Evolutionary conservation across 2,888 invertebrate species (phyloP).

Genomic region (Synergus japonicus): DNA sequence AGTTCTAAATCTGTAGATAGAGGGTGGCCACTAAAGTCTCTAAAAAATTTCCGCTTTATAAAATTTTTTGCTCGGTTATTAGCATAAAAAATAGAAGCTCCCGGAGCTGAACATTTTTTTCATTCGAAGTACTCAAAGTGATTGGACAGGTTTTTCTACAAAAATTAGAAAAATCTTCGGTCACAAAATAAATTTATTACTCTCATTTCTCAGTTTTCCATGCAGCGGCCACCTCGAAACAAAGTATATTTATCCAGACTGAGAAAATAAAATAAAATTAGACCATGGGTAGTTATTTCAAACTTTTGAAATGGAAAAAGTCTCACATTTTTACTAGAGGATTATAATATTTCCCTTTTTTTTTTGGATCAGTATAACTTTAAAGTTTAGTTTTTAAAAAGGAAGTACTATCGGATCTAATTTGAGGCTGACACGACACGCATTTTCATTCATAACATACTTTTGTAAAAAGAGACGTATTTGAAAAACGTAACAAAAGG

Average conservation of each 20-base stretch:
- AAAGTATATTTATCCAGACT: neutral
- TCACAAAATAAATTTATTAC: too few relatives aligned
- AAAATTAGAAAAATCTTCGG: too few relatives aligned
- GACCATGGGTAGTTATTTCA: neutral
- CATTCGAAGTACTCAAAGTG: too few relatives aligned
- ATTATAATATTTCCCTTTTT: neutral
- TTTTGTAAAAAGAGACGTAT: constrained; percentile 55
- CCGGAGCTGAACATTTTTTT: too few relatives aligned
- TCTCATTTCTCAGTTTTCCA: too few relatives aligned
- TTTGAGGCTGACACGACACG: neutral
- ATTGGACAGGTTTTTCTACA: too few relatives aligned
- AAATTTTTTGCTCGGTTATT: too few relatives aligned
- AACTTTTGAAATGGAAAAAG: neutral
- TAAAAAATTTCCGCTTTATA: too few relatives aligned
- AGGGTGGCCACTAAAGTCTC: too few relatives aligned
- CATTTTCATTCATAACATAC: neutral
- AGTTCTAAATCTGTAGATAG: neutral
- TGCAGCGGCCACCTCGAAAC: neutral
- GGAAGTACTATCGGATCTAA: neutral
- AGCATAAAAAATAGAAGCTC: too few relatives aligned
- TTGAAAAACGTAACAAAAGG: constrained; percentile 59
- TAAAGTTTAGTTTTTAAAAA: neutral
- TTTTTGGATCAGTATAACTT: neutral
- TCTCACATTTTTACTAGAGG: neutral
- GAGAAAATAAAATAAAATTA: neutral